phyloP scores from a whole-genome alignment of 30 jellyfish, hydroid and myxozoan species.

The Pseudorhiza aurosa region DNA sequence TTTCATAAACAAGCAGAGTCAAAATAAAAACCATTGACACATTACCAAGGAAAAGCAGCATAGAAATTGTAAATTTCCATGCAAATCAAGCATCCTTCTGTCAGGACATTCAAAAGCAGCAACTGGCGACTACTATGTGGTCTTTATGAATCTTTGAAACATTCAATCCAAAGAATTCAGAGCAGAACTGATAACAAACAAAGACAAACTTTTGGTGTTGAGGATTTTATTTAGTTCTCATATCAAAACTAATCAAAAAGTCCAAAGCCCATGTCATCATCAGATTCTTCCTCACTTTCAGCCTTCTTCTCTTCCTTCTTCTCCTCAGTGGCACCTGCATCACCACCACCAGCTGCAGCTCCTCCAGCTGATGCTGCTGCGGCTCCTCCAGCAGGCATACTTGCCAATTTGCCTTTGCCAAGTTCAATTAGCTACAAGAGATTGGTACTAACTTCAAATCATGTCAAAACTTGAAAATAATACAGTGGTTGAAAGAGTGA shows the following conservation, averaged over 20 bases:
- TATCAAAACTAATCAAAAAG: constrained; percentile 69
- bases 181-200: not conserved
- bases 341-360: constrained; percentile 85
- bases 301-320: constrained; percentile 84
- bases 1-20: too few species aligned
- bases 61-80: too few species aligned
- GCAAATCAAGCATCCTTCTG: too few species aligned
- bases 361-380: constrained; percentile 81
- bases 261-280: constrained; percentile 97
- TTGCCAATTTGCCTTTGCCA: constrained; percentile 90
- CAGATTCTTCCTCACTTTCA: constrained; percentile 64
- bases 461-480: too few species aligned
- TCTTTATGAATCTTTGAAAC: too few species aligned
- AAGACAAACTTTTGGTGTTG: not conserved
- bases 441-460: too few species aligned
- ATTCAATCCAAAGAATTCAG: too few species aligned
- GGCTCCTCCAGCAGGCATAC: constrained; percentile 99
- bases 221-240: not conserved
- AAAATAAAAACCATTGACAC: too few species aligned
- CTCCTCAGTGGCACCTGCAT: constrained; percentile 74
- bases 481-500: too few species aligned
- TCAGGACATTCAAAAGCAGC: too few species aligned
- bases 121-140: too few species aligned
- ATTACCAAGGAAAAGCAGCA: too few species aligned
- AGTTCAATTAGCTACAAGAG: constrained; percentile 78